These are phyloP conservation scores for Tiphia femorata DNA, from an alignment of 2,888 invertebrate species.

Conservation along the genomic window DNA sequence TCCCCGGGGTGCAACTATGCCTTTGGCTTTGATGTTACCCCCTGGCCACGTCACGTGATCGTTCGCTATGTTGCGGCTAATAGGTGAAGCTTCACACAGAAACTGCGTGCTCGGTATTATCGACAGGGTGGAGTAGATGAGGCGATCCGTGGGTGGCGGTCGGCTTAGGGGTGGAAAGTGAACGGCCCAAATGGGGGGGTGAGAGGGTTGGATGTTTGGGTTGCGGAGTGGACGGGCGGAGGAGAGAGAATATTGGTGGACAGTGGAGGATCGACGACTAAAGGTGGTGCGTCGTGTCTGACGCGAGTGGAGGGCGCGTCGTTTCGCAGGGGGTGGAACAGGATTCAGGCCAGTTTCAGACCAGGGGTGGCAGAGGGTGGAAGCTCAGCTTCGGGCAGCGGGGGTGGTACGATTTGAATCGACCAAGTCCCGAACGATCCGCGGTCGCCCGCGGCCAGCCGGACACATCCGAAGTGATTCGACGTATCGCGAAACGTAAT, in stretches of 20 bases:
- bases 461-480: slow-evolving; percentile 53
- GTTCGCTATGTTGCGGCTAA: slow-evolving; percentile 49
- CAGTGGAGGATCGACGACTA: too few relatives aligned
- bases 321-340: slow-evolving; percentile 5
- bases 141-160: slow-evolving; percentile 13
- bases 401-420: too few relatives aligned
- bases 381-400: too few relatives aligned
- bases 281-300: too few relatives aligned
- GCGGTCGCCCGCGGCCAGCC: slow-evolving; percentile 42
- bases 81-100: slow-evolving; percentile 43
- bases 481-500: slow-evolving; percentile 63
- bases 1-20: slow-evolving; percentile 65
- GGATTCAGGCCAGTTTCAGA: too few relatives aligned
- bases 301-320: background rate
- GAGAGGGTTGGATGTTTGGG: background rate
- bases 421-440: slow-evolving; percentile 41
- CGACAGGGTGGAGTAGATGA: slow-evolving; percentile 22
- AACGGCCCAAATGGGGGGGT: background rate
- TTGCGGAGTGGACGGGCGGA: background rate
- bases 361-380: slow-evolving; percentile 16
- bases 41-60: slow-evolving; percentile 55
- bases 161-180: background rate
- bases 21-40: slow-evolving; percentile 67
- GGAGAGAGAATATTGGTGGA: too few relatives aligned
- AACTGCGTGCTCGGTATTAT: slow-evolving; percentile 43